Evolutionary conservation across 2,797 vertebrate species (phyloP).

Genomic region (Oreonectes daqikongensis): DNA sequence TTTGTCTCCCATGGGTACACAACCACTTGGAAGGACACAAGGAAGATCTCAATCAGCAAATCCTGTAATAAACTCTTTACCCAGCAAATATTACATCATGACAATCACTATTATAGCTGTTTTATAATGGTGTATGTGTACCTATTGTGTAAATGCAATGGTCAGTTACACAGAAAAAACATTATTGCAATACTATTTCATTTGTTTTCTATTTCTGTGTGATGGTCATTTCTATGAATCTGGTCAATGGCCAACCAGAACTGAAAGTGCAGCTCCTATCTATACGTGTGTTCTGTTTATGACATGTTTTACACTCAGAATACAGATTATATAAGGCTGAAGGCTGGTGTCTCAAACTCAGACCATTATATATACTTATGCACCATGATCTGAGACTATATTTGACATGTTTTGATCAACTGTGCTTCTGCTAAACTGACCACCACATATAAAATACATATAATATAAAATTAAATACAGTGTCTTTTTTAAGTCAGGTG

Average conservation of each 20-base stretch:
- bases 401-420: not conserved
- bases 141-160: slow-evolving; percentile 3
- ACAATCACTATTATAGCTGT: slow-evolving; percentile 2
- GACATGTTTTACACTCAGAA: too few species aligned
- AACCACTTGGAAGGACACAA: not conserved
- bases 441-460: not conserved
- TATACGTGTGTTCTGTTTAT: too few species aligned
- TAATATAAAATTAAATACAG: slow-evolving; percentile 10
- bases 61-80: not conserved
- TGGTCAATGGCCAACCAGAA: slow-evolving; percentile 3
- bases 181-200: slow-evolving; percentile 46
- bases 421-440: slow-evolving; percentile 8
- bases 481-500: not conserved
- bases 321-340: slow-evolving; percentile 7
- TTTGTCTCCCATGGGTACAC: slow-evolving; percentile 4
- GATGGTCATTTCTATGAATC: not conserved
- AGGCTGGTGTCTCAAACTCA: slow-evolving; percentile 40
- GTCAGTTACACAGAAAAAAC: slow-evolving; percentile 12
- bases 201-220: not conserved
- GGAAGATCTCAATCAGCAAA: slow-evolving; percentile 11
- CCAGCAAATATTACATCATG: not conserved
- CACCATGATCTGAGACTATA: slow-evolving; percentile 17
- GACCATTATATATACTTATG: slow-evolving; percentile 2
- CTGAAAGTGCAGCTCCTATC: too few species aligned
- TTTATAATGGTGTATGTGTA: slow-evolving; percentile 15